Percentiles rank a stretch among this genome's conserved stretches.
Evolutionary conservation across 2,113 vertebrate species (phyloP).

Genomic region (Prochilodus magdalenae): DNA sequence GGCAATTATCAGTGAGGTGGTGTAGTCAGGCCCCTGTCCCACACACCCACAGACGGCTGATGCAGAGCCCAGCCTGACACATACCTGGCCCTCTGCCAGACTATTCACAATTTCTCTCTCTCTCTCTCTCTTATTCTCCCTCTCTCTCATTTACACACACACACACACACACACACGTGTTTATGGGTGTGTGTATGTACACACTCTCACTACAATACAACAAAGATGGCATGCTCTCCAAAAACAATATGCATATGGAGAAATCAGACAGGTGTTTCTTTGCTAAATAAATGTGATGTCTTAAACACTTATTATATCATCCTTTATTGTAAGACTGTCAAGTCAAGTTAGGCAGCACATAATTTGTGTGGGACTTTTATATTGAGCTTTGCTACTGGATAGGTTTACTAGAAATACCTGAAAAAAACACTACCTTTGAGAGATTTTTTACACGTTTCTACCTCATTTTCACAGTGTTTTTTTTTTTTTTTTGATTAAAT

Average conservation of each 20-base stretch:
- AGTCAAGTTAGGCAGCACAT: constrained; percentile 20
- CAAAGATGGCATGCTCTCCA: neutral
- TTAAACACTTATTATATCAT: constrained; percentile 9
- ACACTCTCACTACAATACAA: neutral
- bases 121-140: neutral
- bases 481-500: no score
- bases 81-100: constrained; percentile 48
- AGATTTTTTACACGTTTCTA: no score
- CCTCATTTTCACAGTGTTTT: no score
- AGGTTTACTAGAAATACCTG: no score
- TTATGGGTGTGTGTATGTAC: no score
- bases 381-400: no score
- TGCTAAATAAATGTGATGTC: constrained; percentile 18
- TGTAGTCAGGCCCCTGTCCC: constrained; percentile 27
- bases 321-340: constrained; percentile 35
- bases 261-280: constrained; percentile 18
- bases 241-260: neutral
- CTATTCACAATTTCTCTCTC: neutral
- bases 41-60: constrained; percentile 22
- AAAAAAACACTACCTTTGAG: no score
- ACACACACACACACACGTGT: neutral
- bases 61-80: constrained; percentile 25
- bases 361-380: neutral
- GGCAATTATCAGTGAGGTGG: constrained; percentile 41
- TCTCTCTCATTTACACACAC: constrained; percentile 6